These are phyloP conservation scores for Metacarcinus magister DNA, from an alignment of 2,888 invertebrate genomes.

Conservation along the genomic window DNA sequence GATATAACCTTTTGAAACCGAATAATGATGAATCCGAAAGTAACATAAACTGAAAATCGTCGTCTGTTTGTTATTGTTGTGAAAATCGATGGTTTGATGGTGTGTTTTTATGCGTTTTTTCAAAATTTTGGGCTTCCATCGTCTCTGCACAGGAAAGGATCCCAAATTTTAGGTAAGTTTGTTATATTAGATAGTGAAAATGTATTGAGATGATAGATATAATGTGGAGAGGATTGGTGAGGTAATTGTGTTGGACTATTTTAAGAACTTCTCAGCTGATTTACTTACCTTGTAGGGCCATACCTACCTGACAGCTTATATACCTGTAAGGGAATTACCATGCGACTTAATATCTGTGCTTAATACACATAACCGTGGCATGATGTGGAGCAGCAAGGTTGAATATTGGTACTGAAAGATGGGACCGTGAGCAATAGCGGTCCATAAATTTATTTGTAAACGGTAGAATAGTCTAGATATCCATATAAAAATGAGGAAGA, in stretches of 20 bases:
- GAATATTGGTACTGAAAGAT: no score
- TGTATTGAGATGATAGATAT: not conserved
- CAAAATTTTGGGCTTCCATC: not conserved
- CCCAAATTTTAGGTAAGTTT: slow-evolving; percentile 11
- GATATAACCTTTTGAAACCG: not conserved
- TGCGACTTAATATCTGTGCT: not conserved
- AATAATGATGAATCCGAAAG: not conserved
- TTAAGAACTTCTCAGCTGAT: not conserved
- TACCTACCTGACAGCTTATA: not conserved
- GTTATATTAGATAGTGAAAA: not conserved
- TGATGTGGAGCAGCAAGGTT: no score
- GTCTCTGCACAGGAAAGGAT: slow-evolving; percentile 19
- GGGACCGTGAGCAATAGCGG: no score
- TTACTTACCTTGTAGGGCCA: not conserved
- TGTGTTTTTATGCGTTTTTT: slow-evolving; percentile 30
- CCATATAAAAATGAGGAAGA: no score
- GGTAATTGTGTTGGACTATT: not conserved
- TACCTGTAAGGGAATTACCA: not conserved
- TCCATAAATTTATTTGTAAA: no score
- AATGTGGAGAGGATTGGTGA: not conserved
- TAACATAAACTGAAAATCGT: not conserved
- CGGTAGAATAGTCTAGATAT: no score
- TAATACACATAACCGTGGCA: no score
- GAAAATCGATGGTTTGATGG: slow-evolving; percentile 39
- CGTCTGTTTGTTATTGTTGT: slow-evolving; percentile 53